A percentile compares a stretch with the other conserved stretches of the same genome.
phyloP scores from a whole-genome alignment of 2,797 vertebrate genomes.

The Cryptoprocta ferox region DNA sequence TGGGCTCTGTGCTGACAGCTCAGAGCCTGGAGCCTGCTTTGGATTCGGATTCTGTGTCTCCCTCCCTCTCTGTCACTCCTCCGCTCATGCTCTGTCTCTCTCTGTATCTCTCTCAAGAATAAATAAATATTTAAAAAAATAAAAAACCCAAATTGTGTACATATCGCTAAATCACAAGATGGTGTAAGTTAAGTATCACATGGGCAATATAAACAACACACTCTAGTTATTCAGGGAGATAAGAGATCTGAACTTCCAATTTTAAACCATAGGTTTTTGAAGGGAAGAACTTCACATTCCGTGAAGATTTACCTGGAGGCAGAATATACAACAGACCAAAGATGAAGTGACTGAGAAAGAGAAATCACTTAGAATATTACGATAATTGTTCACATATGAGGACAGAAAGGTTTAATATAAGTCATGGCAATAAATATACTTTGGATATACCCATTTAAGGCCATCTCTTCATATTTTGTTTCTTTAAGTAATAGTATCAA shows the following conservation, averaged over 20 bases:
- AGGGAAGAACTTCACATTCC: neutral
- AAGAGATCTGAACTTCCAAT: neutral
- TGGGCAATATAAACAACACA: neutral
- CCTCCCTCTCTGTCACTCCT: too few species aligned
- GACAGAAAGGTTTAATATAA: neutral
- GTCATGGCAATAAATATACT: neutral
- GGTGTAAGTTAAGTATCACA: neutral
- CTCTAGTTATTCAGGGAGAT: neutral
- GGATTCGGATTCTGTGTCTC: too few species aligned
- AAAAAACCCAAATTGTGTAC: constrained; percentile 44
- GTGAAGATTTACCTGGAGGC: neutral
- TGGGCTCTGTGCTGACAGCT: too few species aligned
- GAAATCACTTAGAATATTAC: neutral
- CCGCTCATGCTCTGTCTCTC: too few species aligned
- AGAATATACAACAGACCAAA: neutral
- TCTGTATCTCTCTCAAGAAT: too few species aligned
- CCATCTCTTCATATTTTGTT: neutral
- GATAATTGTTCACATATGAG: neutral
- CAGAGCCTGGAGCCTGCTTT: too few species aligned
- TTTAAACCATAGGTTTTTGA: neutral
- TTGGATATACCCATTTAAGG: constrained; percentile 9
- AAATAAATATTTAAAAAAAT: too few species aligned
- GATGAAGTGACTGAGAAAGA: neutral
- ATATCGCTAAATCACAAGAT: constrained; percentile 23
- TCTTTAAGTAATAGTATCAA: neutral